Base-by-base conservation (phyloP, 2,797 vertebrate genomes). In the Lerista edwardsae region DNA sequence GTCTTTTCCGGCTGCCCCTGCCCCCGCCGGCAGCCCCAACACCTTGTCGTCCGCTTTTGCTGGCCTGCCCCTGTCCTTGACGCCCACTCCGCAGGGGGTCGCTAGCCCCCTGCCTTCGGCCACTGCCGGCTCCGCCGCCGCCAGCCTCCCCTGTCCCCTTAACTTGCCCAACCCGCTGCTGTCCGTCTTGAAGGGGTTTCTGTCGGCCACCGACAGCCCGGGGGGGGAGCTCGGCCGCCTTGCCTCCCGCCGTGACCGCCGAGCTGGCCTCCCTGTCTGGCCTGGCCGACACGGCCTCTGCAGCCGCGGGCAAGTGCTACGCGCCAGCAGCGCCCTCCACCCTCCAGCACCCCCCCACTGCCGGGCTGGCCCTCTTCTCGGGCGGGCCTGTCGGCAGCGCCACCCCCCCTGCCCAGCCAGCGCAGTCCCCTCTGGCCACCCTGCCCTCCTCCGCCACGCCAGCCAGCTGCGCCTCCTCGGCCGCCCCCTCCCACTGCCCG, bases 301-400 rank as follows among this genome's bases (percentile, higher is more conserved):
- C 96, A n/a, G 97, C 97, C 17, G 94, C 97, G 83, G 98, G 95
- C 91, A 97, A 97, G 85, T 97, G 97, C 94, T 99, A 97, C 86
- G 97, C 97, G 75, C 96, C 98, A 12, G 95, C 97, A n/a, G 96
- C 96, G 83, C 92, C 95, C 5, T 94, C 96, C 3, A 90, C 96
- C 61, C 91, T 96, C 11, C 96, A 96, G 72, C 94, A 91, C 78
- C 95, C 97, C 51, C 96, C 97, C 73, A 96, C 97, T 68, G 96
- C 97, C 0, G 95, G 91, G 6, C 88, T 97, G 90, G 96, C 96
- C 71, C 36, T 94, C 89, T 96, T 97, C 87, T 92, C 96, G 7
- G 94, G 96, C 80, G 83, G 88, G 25, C 80, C 93, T n/a, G 93
- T 67, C 87, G 84, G 92, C 2, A 92, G 89, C 41, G 89, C 95